These are phyloP conservation scores for Nyctibius grandis DNA, from an alignment of 2,797 vertebrate genomes.

Conservation along the genomic window DNA sequence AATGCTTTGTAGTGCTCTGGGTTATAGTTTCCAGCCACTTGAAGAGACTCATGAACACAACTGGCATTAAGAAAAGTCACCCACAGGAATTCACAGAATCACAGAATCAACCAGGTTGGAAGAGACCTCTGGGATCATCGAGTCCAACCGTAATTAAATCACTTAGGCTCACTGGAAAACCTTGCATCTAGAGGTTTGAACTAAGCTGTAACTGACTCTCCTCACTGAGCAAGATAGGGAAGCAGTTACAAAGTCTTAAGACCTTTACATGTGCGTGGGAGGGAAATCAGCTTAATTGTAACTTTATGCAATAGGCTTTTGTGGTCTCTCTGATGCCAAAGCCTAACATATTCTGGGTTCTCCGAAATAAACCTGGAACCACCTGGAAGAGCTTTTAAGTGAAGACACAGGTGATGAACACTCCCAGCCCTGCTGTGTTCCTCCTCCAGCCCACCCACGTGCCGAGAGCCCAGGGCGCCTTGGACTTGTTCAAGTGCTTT, in stretches of 20 bases:
- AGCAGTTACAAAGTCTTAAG: not conserved
- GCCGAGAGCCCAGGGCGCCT: not conserved
- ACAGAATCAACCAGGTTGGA: too few species aligned
- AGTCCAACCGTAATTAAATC: too few species aligned
- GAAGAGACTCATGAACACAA: not conserved
- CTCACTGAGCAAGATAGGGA: not conserved
- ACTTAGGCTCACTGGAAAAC: not conserved
- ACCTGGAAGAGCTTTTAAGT: not conserved
- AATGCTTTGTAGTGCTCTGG: not conserved
- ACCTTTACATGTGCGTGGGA: not conserved
- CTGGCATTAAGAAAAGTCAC: not conserved
- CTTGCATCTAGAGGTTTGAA: not conserved
- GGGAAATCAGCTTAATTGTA: not conserved
- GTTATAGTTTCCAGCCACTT: not conserved
- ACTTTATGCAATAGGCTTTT: not conserved
- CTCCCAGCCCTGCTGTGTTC: not conserved
- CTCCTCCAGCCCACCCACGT: not conserved
- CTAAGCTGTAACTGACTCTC: not conserved
- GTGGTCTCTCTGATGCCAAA: not conserved
- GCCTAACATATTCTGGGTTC: not conserved
- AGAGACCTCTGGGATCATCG: too few species aligned
- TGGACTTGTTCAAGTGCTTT: rapidly evolving
- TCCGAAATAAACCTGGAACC: not conserved
- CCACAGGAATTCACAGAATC: too few species aligned
- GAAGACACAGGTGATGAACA: not conserved